Conservation (phyloP, 2,888 invertebrate genomes). For the Drosophila suboccidentalis region DNA sequence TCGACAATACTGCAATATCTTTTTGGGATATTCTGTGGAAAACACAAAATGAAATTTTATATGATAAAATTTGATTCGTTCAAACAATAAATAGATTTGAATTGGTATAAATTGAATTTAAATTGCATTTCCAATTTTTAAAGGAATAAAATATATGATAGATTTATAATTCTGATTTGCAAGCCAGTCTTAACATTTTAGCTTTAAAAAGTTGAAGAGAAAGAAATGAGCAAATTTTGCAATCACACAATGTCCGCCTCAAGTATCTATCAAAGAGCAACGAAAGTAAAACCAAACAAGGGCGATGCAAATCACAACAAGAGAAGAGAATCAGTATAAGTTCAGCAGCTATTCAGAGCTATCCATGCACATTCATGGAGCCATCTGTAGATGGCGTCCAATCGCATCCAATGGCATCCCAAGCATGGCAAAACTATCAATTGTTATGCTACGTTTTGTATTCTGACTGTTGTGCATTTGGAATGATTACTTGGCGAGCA, state of each 20-base stretch:
- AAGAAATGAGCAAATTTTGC: slow-evolving; percentile 15
- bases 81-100: too few species aligned
- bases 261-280: slow-evolving; percentile 40
- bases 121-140: neutral
- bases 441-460: slow-evolving; percentile 46
- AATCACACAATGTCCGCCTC: slow-evolving; percentile 19
- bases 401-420: slow-evolving; percentile 30
- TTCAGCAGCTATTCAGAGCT: neutral
- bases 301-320: slow-evolving; percentile 13
- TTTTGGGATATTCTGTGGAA: slow-evolving; percentile 79
- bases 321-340: neutral
- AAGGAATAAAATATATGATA: too few species aligned
- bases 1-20: slow-evolving; percentile 78
- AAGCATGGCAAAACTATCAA: slow-evolving; percentile 54
- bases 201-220: neutral
- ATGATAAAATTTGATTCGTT: too few species aligned
- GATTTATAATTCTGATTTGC: neutral
- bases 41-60: neutral
- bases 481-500: slow-evolving; percentile 59
- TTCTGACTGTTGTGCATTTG: slow-evolving; percentile 66
- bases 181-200: neutral
- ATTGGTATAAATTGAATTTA: too few species aligned
- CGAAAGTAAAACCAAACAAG: slow-evolving; percentile 31
- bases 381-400: slow-evolving; percentile 12
- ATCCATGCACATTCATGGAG: neutral